Conservation (phyloP, 2,888 invertebrate genomes). For the Nebria brevicollis region DNA sequence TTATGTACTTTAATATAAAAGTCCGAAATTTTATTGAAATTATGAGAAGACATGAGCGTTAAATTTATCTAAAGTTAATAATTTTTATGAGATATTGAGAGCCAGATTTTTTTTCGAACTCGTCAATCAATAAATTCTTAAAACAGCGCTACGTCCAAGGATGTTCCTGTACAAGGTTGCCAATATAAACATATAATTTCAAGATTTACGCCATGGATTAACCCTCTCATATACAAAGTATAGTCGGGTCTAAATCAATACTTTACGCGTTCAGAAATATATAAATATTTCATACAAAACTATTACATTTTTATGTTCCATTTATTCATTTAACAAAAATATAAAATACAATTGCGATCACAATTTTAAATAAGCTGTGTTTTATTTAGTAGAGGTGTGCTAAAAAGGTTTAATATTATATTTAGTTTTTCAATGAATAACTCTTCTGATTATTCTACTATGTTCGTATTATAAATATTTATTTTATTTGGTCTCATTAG, state of each 20-base stretch:
- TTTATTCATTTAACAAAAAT: background rate
- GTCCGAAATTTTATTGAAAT: background rate
- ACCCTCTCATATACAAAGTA: background rate
- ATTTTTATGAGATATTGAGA: slow-evolving; percentile 35
- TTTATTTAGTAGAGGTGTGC: too few species aligned
- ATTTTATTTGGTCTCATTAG: slow-evolving; percentile 40
- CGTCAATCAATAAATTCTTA: slow-evolving; percentile 32
- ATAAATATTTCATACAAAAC: background rate
- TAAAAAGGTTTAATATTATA: too few species aligned
- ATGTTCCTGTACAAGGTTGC: slow-evolving; percentile 22
- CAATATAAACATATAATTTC: slow-evolving; percentile 19
- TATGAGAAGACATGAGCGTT: background rate
- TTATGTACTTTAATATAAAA: background rate
- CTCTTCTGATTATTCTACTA: too few species aligned
- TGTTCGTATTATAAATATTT: slow-evolving; percentile 26
- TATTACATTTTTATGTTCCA: slow-evolving; percentile 17
- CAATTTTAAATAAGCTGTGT: background rate
- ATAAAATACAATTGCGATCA: background rate
- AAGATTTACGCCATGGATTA: background rate
- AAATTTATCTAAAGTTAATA: slow-evolving; percentile 32
- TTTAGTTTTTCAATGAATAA: too few species aligned
- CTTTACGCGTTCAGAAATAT: too few species aligned
- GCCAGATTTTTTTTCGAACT: slow-evolving; percentile 13
- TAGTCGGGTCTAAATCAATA: too few species aligned
- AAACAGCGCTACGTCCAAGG: slow-evolving; percentile 20